Evolutionary conservation across 1,140 invertebrate genomes (phyloP), one percentile per base, ranked within the genome.

Genomic region (Nephila pilipes): DNA sequence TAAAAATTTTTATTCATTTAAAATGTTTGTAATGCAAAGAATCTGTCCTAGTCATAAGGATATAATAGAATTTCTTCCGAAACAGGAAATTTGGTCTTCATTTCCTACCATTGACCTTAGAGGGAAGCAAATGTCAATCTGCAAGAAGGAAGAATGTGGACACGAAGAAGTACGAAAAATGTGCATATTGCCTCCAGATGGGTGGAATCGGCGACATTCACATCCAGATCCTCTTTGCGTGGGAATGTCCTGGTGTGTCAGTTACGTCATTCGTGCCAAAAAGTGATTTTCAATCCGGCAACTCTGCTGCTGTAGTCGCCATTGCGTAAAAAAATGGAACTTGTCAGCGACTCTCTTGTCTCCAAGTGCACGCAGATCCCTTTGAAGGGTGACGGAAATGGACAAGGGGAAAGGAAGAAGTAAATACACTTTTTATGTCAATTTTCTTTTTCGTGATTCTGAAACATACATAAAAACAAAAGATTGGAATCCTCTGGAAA

Each of bases 101-200:
- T 75, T 75, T 36, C 29, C 69, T 32, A 36, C 69, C 25, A 75
- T 75, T 75, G 69, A 75, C 69, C 69, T 75, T 75, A 75, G 29
- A 36, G 32, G 69, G 69, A 20, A 36, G 29, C 18, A 18, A 75
- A 75, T 29, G 69, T 75, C 65, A 75, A 29, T 75, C 65, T 75
- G 29, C 25, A 16, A 75, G 29, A 25, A 75, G 65, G 65, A 75
- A 75, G 25, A 29, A 75, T 75, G 69, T 20, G 69, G 29, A 75
- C 29, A 36, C 1, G 32, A 75, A 25, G 63, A 69, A 75, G 69
- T 32, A 75, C 69, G 69, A 75, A 75, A 32, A 75, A 75, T 20
- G 69, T 54, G 80, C 83, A 87, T 87, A 87, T 87, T 87, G 85
- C 25, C 85, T 87, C 85, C 85, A 87, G 85, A 87, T 87, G 85